These are phyloP conservation scores for Suricata suricatta DNA, from an alignment of 2,113 vertebrate species.

Conservation along the genomic window DNA sequence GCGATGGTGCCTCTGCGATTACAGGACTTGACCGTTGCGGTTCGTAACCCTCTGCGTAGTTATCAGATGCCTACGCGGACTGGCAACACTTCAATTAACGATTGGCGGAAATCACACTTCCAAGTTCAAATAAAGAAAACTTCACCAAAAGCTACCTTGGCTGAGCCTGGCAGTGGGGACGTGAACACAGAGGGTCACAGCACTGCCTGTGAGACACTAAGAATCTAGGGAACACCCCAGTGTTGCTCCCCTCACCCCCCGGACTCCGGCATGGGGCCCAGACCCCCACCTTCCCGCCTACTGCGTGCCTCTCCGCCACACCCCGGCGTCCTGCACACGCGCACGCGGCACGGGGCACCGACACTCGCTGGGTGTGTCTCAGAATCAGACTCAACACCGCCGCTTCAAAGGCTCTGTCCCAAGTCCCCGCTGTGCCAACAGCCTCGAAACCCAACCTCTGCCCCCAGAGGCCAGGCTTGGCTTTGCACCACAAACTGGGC, in stretches of 20 bases:
- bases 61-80: no score
- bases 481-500: neutral
- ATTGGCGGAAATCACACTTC: neutral
- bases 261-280: neutral
- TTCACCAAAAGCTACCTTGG: neutral
- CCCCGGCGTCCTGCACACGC: neutral
- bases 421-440: neutral
- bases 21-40: no score
- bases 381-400: neutral
- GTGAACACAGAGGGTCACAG: neutral
- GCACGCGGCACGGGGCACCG: neutral
- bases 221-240: neutral
- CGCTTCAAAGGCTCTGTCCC: neutral
- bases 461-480: neutral
- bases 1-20: no score
- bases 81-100: no score
- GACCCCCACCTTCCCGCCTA: neutral
- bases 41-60: rapidly evolving
- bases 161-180: neutral
- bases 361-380: no score
- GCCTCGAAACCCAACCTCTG: neutral
- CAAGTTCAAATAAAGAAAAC: neutral
- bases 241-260: neutral
- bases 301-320: neutral
- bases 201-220: neutral